Evolutionary conservation across 2,888 invertebrate genomes (phyloP).

Genomic region (Agrochola lychnidis): DNA sequence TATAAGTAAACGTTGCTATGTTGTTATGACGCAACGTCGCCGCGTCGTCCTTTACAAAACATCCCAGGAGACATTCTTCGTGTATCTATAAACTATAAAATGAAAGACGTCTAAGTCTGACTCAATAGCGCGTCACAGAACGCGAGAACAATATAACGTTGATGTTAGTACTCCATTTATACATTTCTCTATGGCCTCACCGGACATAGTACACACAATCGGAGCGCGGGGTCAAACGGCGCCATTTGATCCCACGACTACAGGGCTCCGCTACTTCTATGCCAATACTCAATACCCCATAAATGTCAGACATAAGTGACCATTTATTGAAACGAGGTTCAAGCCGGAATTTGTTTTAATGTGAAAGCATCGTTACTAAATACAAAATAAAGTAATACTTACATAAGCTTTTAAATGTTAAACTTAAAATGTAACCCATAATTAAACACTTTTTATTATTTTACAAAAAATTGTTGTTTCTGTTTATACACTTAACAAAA

Average conservation of each 20-base stretch:
- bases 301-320: conserved; percentile 64
- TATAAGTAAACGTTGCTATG: not conserved
- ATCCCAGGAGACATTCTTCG: not conserved
- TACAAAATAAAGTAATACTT: not conserved
- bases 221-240: conserved; percentile 61
- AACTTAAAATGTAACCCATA: no score
- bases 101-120: not conserved
- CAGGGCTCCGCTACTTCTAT: conserved; percentile 46
- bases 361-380: conserved; percentile 5
- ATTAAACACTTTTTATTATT: no score
- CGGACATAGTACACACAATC: conserved; percentile 52
- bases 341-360: conserved; percentile 28
- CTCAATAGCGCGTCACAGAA: not conserved
- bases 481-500: no score
- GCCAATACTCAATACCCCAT: conserved; percentile 29
- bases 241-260: conserved; percentile 67
- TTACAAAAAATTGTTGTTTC: no score
- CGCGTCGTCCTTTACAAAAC: not conserved
- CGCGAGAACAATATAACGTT: not conserved
- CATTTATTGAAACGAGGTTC: conserved; percentile 29
- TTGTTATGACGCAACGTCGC: not conserved
- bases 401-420: not conserved
- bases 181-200: conserved; percentile 2
- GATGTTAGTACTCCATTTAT: conserved; percentile 33
- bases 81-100: not conserved